Evolutionary conservation across 2,888 invertebrate genomes (phyloP).

Genomic region (Erebia aethiops): DNA sequence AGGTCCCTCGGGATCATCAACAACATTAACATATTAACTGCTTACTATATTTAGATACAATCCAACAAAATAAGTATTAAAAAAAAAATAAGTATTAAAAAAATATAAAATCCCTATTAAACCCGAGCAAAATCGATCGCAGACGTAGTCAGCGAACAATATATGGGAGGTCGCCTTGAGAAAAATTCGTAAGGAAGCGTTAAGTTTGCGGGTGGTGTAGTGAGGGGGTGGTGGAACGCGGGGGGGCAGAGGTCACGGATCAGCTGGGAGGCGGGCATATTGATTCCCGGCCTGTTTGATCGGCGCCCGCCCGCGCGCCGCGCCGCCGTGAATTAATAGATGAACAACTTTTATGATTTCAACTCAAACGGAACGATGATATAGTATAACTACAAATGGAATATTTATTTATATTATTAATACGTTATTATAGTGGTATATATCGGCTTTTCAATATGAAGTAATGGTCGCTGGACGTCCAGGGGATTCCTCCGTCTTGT

Average conservation of each 20-base stretch:
- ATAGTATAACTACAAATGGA: conserved; percentile 34
- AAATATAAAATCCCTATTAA: conserved; percentile 32
- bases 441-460: background rate
- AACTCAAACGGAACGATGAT: conserved; percentile 67
- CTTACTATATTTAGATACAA: background rate
- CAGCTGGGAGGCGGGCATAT: conserved; percentile 83
- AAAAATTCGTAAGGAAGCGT: conserved; percentile 68
- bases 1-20: too few species aligned
- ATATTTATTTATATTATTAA: background rate
- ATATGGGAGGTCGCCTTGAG: conserved; percentile 41
- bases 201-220: conserved; percentile 58
- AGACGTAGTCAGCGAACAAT: conserved; percentile 34
- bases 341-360: conserved; percentile 82
- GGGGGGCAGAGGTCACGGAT: conserved; percentile 76
- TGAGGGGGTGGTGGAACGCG: conserved; percentile 50
- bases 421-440: background rate
- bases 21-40: too few species aligned
- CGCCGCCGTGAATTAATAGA: conserved; percentile 74
- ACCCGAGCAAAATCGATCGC: conserved; percentile 34
- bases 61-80: conserved; percentile 18
- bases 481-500: too few species aligned
- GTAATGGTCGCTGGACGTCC: background rate
- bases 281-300: conserved; percentile 82
- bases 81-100: conserved; percentile 22
- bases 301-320: conserved; percentile 71